Evolutionary conservation across 2,888 invertebrate species (phyloP).

Genomic region (Lepas anatifera): DNA sequence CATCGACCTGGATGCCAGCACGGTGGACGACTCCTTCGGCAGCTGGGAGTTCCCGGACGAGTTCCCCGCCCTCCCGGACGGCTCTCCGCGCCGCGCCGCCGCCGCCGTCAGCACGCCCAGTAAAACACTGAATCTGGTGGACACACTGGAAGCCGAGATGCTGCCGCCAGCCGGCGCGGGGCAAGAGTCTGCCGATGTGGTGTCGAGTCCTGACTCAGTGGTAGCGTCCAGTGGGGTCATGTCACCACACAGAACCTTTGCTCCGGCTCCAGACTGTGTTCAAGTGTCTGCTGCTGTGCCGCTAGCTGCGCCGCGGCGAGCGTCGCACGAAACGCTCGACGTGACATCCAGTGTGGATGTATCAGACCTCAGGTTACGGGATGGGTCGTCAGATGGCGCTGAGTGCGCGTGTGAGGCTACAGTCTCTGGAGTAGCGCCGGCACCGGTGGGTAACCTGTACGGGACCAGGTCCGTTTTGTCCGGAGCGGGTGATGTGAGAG

Average conservation of each 20-base stretch:
- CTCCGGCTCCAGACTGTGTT: too few relatives aligned
- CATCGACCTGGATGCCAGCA: constrained; percentile 7
- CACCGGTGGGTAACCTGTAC: background rate
- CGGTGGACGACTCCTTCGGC: background rate
- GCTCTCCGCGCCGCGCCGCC: background rate
- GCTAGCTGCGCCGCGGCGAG: background rate
- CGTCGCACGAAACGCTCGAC: background rate
- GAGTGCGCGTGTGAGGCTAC: background rate
- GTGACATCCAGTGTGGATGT: constrained; percentile 8
- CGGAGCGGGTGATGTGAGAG: background rate
- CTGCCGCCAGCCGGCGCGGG: too few relatives aligned
- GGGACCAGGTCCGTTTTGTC: background rate
- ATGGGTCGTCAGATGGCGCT: background rate
- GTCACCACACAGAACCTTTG: background rate
- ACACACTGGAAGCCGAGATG: too few relatives aligned
- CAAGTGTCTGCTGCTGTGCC: too few relatives aligned
- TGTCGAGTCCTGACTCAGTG: background rate
- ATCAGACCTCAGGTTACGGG: background rate
- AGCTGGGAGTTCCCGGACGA: background rate
- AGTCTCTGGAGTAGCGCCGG: background rate
- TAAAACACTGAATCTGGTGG: too few relatives aligned
- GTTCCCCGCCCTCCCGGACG: background rate
- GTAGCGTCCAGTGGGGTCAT: background rate
- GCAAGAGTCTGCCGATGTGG: too few relatives aligned
- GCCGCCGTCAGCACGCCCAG: background rate